These are phyloP conservation scores for Cylloceria caligata DNA, from an alignment of 2,888 invertebrate species.

Conservation along the genomic window DNA sequence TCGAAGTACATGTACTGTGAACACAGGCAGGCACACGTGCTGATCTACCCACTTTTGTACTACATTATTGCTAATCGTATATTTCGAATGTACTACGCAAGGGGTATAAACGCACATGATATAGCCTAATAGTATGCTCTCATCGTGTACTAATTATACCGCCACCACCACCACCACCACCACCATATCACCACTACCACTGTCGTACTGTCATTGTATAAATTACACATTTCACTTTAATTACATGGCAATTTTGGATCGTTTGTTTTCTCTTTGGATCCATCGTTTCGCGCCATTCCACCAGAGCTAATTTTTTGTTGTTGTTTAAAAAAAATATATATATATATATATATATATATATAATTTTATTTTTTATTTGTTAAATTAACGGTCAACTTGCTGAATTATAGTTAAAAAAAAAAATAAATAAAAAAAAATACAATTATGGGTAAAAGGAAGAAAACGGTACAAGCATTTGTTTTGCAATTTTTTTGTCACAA, in stretches of 20 bases:
- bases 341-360: too few species aligned
- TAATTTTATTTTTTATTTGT: too few species aligned
- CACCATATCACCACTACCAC: constrained; percentile 77
- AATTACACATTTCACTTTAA: constrained; percentile 84
- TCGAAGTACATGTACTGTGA: constrained; percentile 66
- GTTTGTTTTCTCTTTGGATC: neutral
- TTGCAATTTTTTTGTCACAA: constrained; percentile 29
- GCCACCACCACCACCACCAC: constrained; percentile 32
- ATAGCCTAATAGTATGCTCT: constrained; percentile 56
- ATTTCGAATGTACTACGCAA: constrained; percentile 48
- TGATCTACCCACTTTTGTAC: constrained; percentile 34
- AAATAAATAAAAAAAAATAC: too few species aligned
- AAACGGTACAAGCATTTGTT: constrained; percentile 54
- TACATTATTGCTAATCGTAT: constrained; percentile 19
- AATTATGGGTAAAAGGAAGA: constrained; percentile 20
- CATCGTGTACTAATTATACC: constrained; percentile 34
- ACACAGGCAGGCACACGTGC: constrained; percentile 50
- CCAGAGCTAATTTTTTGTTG: too few species aligned
- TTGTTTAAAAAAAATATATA: too few species aligned
- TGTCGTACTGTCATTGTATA: constrained; percentile 83
- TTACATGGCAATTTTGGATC: constrained; percentile 73
- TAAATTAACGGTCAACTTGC: too few species aligned
- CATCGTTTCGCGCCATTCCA: constrained; percentile 5
- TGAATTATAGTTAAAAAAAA: too few species aligned
- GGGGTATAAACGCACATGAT: constrained; percentile 72